Evolutionary conservation across 1,140 invertebrate species (phyloP), one percentile per base, ranked within the genome.

Genomic region (Rhysida immarginata): DNA sequence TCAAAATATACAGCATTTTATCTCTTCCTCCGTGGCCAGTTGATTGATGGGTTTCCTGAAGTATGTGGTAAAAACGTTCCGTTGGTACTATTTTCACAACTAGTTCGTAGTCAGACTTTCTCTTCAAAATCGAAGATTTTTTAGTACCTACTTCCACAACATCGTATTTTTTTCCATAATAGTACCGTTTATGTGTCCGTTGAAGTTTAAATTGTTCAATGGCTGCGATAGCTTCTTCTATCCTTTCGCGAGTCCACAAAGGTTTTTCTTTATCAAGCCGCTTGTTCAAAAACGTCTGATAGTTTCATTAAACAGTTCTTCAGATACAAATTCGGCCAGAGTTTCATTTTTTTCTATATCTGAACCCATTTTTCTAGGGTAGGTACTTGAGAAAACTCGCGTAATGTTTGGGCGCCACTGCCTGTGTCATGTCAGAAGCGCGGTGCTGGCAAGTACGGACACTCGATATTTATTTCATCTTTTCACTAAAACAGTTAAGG

Each of bases 1-100:
- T 53, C 45, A 56, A 54, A 58, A 35, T 55, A 44, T 58, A 50
- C 26, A 58, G 57, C 54, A 60, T 56, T 58, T 59, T 60, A 58
- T 56, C 35, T 60, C 51, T 56, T 53, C 45, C 52, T 24, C 57
- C 54, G 24, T 54, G 45, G 26, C 51, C 51, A 44, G 57, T 60
- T 42, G 35, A 29, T 29, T 50, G 35, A 54, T 54, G 26, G 11
- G 41, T 45, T 53, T 57, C 25, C 25, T 24, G 41, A 57, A 44
- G 18, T 52, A 57, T 49, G 27, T 24, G 29, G 29, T 35, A 35
- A 35, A 35, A 35, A 35, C 16, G 5, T 35, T 35, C 29, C 29
- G 29, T 35, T 35, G 29, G 29, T 16, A 35, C 16, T 35, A 35
- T 35, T 35, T 44, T 49, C 13, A 44, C 49, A 14, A 18, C 29